A percentile compares a stretch with the other conserved stretches of the same genome.
Conservation (phyloP, 2,113 vertebrate species). For the Cardinalis cardinalis region DNA sequence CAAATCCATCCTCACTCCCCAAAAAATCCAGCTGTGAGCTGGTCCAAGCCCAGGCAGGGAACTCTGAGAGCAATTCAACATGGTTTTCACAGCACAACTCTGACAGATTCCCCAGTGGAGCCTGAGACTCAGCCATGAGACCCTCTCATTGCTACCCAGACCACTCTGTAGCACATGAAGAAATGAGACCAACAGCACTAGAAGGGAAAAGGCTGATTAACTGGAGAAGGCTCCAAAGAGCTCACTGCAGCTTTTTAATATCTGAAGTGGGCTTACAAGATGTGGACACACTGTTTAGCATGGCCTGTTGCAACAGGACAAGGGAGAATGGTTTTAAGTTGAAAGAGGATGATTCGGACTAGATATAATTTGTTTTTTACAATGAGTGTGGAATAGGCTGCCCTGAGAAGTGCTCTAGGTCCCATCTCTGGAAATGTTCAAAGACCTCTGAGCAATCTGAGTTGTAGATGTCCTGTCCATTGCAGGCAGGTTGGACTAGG, state of each 20-base stretch:
- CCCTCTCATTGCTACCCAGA: background rate
- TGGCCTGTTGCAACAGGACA: background rate
- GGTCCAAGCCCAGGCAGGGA: background rate
- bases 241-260: background rate
- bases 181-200: rapidly evolving
- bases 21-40: background rate
- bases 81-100: background rate
- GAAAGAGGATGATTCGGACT: background rate
- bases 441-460: background rate
- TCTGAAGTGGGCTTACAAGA: background rate
- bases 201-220: background rate
- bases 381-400: background rate
- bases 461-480: background rate
- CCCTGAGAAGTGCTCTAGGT: background rate
- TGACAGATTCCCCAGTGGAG: too few species aligned
- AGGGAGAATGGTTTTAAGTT: background rate
- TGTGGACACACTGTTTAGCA: background rate
- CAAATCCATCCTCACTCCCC: background rate
- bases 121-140: background rate
- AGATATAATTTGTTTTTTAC: background rate
- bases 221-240: background rate
- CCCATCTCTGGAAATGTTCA: background rate
- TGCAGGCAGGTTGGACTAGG: background rate
- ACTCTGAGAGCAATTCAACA: background rate
- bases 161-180: rapidly evolving